Base-by-base conservation (phyloP, 1,140 invertebrate genomes). In the Chionoecetes opilio region DNA sequence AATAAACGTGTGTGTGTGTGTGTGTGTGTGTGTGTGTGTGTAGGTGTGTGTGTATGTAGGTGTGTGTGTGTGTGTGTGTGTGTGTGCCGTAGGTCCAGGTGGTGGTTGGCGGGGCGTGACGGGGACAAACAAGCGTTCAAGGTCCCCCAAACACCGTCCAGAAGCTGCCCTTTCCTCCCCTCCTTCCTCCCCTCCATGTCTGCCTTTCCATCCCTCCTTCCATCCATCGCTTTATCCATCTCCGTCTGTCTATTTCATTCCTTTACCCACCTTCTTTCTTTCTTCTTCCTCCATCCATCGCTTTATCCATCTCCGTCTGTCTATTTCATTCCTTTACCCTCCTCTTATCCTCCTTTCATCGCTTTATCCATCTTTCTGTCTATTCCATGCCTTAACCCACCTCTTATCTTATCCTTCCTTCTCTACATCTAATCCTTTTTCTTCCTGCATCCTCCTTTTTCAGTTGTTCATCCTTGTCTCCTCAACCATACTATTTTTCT, bases 31-130 rank as follows among this genome's bases (percentile, higher is more conserved):
- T 75, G n/a, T 26, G 21, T 75, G 63, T 75, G 63, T 75, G 63
- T 75, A 26, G 26, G 63, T 75, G 63, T 75, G 63, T 75, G 63
- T 75, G 63, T 75, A 26, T 75, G 63, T 75, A 26, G 26, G 63
- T 88, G 86, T 38, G 86, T 29, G 86, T 29, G 86, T 88, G 86
- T 37, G 86, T 88, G 35, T 86, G 32, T 88, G 86, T 37, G 26
- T 38, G 86, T 37, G 86, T 29, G 35, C 32, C 2, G n/a, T 26
- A 14, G 86, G 35, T 37, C 86, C 86, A 88, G 86, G 86, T 88
- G 86, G 32, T 37, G 86, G 86, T 35, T n/a, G 38, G 86, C 86
- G 86, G 34, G 86, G 34, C 86, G 14, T 88, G 86, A 88, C 86
- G 37, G n/a, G 17, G 34, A 26, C 86, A 88, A 88, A 88, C 35